A percentile compares a stretch with the other conserved stretches of the same genome.
Conservation (phyloP, 2,797 vertebrate species). For the Megalops cyprinoides region DNA sequence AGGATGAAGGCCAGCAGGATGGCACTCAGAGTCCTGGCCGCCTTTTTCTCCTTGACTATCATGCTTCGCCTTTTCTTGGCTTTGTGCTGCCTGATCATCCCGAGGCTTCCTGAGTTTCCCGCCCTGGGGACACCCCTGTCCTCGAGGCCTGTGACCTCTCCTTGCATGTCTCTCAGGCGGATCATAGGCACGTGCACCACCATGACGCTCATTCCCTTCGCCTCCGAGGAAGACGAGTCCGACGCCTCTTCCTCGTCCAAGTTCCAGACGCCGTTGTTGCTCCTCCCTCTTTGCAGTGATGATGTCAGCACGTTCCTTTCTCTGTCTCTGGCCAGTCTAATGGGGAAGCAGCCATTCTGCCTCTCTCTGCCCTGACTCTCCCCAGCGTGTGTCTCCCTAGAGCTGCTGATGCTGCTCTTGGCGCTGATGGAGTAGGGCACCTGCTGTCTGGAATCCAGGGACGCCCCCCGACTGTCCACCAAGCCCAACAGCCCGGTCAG, state of each 20-base stretch:
- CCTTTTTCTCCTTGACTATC: conserved; percentile 79
- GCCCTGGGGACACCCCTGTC: not conserved
- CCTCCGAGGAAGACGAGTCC: conserved; percentile 66
- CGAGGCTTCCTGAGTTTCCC: conserved; percentile 20
- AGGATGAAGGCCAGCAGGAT: conserved; percentile 80
- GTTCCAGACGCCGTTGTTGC: conserved; percentile 64
- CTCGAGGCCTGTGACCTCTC: not conserved
- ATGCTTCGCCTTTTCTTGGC: conserved; percentile 64
- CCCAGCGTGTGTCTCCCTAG: conserved; percentile 33
- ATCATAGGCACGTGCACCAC: conserved; percentile 49
- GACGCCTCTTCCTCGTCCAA: conserved; percentile 53
- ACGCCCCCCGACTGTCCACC: conserved; percentile 41
- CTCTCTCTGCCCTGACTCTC: conserved; percentile 24
- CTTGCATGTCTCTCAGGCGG: conserved; percentile 13
- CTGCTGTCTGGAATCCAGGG: conserved; percentile 30
- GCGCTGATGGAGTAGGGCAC: conserved; percentile 38
- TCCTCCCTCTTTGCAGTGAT: conserved; percentile 24
- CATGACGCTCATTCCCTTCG: conserved; percentile 40
- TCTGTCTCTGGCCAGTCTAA: not conserved
- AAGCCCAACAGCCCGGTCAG: conserved; percentile 72
- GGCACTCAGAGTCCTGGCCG: conserved; percentile 75
- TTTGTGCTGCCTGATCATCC: conserved; percentile 54
- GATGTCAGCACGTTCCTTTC: conserved; percentile 11
- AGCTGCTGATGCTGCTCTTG: conserved; percentile 50
- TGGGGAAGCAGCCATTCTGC: conserved; percentile 54